Percentiles rank a stretch among this genome's conserved stretches.
phyloP scores from a whole-genome alignment of 37 sponge, comb jelly and placozoan genomes.

The Ephydatia muelleri region DNA sequence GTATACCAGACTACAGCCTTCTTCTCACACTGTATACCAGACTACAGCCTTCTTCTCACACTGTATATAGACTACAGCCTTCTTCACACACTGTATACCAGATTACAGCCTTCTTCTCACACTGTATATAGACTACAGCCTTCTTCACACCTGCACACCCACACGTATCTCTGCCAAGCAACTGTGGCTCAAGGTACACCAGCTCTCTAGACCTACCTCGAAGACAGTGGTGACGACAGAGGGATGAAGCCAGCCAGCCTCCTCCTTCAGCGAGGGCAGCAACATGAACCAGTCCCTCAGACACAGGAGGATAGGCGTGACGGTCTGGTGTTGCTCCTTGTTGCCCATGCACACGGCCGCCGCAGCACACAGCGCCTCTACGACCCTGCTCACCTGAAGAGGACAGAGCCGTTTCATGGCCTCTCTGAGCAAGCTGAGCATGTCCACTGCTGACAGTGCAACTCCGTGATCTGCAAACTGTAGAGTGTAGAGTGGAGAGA shows the following conservation, averaged over 20 bases:
- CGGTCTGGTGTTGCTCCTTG: constrained; percentile 20
- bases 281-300: constrained; percentile 75
- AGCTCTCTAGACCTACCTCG: constrained; percentile 6
- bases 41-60: no score
- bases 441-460: constrained; percentile 79
- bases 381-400: constrained; percentile 16
- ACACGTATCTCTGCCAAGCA: no score
- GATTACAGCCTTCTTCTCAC: no score
- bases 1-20: no score
- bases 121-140: no score
- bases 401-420: constrained; percentile 40
- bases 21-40: no score
- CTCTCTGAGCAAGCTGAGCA: constrained; percentile 63
- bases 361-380: constrained; percentile 42
- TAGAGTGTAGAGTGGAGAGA: neutral
- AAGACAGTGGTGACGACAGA: constrained; percentile 12
- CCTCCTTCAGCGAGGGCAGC: constrained; percentile 32
- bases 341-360: constrained; percentile 19
- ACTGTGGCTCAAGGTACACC: no score
- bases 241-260: neutral
- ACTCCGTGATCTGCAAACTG: constrained; percentile 71
- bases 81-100: no score
- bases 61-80: no score
- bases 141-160: no score
- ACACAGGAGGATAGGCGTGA: constrained; percentile 56